Conservation (phyloP, 1,140 invertebrate species). For the Ridgeia piscesae region DNA sequence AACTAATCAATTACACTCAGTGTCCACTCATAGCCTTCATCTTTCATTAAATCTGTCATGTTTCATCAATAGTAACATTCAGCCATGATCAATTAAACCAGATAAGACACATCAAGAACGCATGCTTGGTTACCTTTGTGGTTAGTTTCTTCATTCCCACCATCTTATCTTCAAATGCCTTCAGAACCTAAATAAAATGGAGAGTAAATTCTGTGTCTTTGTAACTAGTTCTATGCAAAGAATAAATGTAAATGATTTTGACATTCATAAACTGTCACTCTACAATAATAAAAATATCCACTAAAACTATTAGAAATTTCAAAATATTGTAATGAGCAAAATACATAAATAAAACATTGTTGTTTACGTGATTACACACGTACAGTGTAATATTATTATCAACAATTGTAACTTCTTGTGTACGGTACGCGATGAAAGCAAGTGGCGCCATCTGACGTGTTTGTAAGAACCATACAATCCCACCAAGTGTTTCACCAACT, state of each 20-base stretch:
- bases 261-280: too few relatives aligned
- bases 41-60: not conserved
- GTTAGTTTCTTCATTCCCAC: not conserved
- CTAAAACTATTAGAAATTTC: too few relatives aligned
- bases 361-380: too few relatives aligned
- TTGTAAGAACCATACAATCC: not conserved
- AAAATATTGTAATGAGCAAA: not conserved
- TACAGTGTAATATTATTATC: too few relatives aligned
- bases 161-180: not conserved
- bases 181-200: conserved; percentile 6
- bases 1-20: not conserved
- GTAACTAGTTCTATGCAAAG: not conserved
- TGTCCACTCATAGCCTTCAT: not conserved
- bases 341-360: too few relatives aligned
- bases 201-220: not conserved
- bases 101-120: not conserved
- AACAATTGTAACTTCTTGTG: too few relatives aligned
- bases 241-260: not conserved
- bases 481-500: not conserved
- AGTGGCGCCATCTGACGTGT: not conserved
- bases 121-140: not conserved
- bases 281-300: too few relatives aligned
- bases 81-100: conserved; percentile 40
- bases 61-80: conserved; percentile 37
- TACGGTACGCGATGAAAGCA: not conserved